phyloP scores from a whole-genome alignment of 1,140 invertebrate species.

The Nephila pilipes region DNA sequence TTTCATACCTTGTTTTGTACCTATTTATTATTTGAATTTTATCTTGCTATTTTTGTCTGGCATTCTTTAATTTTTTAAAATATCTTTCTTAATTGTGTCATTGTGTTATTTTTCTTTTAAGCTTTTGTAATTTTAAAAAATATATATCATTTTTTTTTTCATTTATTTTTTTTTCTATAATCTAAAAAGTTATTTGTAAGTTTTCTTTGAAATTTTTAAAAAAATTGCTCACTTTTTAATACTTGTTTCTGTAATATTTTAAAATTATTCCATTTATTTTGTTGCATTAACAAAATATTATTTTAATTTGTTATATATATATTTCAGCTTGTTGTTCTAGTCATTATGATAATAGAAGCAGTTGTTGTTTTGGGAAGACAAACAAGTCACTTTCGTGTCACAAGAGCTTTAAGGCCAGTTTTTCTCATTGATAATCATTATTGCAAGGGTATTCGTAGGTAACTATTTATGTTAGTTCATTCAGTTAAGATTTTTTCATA shows the following conservation, averaged over 20 bases:
- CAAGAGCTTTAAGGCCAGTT: slow-evolving; percentile 92
- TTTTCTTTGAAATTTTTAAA: neutral
- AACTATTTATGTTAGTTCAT: slow-evolving; percentile 54
- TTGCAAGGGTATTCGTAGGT: slow-evolving; percentile 86
- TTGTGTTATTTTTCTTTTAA: too few relatives aligned
- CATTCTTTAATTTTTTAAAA: too few relatives aligned
- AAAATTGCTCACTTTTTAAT: neutral
- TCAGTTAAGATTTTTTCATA: neutral
- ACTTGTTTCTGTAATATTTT: neutral
- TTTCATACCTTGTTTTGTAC: too few relatives aligned
- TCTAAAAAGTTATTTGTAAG: too few relatives aligned
- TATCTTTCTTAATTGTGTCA: too few relatives aligned
- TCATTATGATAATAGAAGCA: slow-evolving; percentile 93
- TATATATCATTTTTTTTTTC: too few relatives aligned
- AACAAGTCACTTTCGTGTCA: slow-evolving; percentile 92
- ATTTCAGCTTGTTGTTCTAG: slow-evolving; percentile 87
- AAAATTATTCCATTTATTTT: too few relatives aligned
- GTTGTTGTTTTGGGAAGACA: slow-evolving; percentile 90
- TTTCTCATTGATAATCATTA: slow-evolving; percentile 94
- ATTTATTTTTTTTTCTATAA: too few relatives aligned
- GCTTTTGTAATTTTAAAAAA: too few relatives aligned
- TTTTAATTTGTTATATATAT: neutral
- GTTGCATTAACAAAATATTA: too few relatives aligned
- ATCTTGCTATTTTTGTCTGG: too few relatives aligned
- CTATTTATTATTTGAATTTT: too few relatives aligned